Evolutionary conservation across 2,888 invertebrate genomes (phyloP).

Genomic region (Plebejus argus): DNA sequence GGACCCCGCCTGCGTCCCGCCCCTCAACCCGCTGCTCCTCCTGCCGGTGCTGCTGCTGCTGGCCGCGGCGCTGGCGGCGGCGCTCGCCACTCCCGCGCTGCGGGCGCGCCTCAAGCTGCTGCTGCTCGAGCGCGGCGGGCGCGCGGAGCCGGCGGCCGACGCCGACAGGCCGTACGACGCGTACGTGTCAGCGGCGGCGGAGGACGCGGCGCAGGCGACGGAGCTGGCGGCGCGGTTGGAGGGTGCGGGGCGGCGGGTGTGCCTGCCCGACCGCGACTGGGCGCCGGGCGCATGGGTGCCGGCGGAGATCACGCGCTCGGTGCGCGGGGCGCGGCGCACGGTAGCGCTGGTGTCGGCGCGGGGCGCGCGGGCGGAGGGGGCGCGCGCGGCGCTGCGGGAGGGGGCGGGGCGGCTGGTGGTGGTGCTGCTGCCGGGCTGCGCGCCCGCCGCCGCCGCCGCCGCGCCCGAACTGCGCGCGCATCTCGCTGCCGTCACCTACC

Average conservation of each 20-base stretch:
- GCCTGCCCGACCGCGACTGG: slow-evolving; percentile 89
- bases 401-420: slow-evolving; percentile 39
- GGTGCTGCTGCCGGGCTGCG: slow-evolving; percentile 49
- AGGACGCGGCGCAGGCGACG: slow-evolving; percentile 86
- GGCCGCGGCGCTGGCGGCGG: background rate
- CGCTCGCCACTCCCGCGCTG: slow-evolving; percentile 41
- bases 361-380: slow-evolving; percentile 45
- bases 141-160: slow-evolving; percentile 32
- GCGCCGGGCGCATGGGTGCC: slow-evolving; percentile 87
- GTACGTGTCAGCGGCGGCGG: slow-evolving; percentile 76
- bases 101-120: slow-evolving; percentile 44
- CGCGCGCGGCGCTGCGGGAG: slow-evolving; percentile 75
- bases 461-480: slow-evolving; percentile 84
- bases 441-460: slow-evolving; percentile 83
- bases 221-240: slow-evolving; percentile 85
- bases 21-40: background rate
- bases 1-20: background rate
- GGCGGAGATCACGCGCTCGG: slow-evolving; percentile 76
- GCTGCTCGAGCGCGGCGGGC: slow-evolving; percentile 43
- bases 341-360: slow-evolving; percentile 45
- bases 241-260: slow-evolving; percentile 75
- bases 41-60: slow-evolving; percentile 14
- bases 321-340: slow-evolving; percentile 49
- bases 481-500: slow-evolving; percentile 82
- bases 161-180: slow-evolving; percentile 82